Evolutionary conservation across 2,888 invertebrate species (phyloP), one percentile per base, ranked within the genome.

Genomic region (Orthosia incerta): DNA sequence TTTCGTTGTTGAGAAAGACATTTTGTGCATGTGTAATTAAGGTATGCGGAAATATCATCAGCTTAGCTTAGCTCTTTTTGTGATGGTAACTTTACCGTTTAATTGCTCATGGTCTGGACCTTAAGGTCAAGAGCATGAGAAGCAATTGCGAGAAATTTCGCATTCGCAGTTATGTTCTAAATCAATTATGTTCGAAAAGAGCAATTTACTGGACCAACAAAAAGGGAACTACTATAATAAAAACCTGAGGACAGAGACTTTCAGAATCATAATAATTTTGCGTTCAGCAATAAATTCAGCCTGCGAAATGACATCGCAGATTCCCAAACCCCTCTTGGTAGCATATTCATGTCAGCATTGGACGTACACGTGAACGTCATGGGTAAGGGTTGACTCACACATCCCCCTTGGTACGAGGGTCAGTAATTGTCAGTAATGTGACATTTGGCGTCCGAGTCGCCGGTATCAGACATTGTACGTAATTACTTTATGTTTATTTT

Each of bases 401-500:
- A 57, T 16, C 31, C 31, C 18, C 31, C 31, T 4, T 12, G 16
- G 23, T 50, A n/a, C 20, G 23, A n/a, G 70, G 70, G 45, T 51
- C 18, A 9, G n/a, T 82, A 79, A 79, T 77, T 71, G 78, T 39
- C 45, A 67, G 51, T 82, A 71, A 79, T 77, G 56, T 74, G 80
- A 65, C 80, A 61, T 61, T 56, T 12, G n/a, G 64, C 53, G 39
- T 56, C 55, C 39, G 61, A 26, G 15, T 46, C n/a, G 23, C 16
- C 16, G 20, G 48, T 62, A 31, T 72, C 76, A 56, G 18, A 46
- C 64, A 63, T 13, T 53, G 15, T 46, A 20, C 48, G 20, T 53
- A 51, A 64, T 71, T 53, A 56, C 7, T 7, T 26, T 51, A n/a
- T n/a, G 50, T 82, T 51, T 57, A 55, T 64, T 69, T 60, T n/a